Base-by-base conservation (phyloP, 1,140 invertebrate species). In the Globodera rostochiensis region DNA sequence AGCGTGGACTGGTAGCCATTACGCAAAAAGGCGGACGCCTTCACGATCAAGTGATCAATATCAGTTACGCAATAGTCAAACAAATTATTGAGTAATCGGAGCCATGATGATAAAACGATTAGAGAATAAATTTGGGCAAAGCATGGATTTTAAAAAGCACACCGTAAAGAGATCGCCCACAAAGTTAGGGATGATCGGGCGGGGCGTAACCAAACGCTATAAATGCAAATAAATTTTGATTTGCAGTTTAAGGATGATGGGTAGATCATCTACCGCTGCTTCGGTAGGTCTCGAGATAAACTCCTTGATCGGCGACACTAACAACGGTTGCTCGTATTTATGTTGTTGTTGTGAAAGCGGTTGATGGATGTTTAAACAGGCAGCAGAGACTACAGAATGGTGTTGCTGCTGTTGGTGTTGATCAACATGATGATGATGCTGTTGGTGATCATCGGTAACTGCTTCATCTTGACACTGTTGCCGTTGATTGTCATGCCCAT, bases 221-320 rank as follows among this genome's bases (percentile, higher is more conserved):
- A 70, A 46, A 69, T 11, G n/a, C 46, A 13, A n/a, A 1, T 60
- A 77, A 67, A 67, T 36, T 64, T 67, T 21, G 13, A 67, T 19
- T 70, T 2, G 67, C 67, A 11, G 2, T 15, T 45, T 70, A 70
- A 70, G 19, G 67, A 69, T 57, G 15, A 60, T 57, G 3, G n/a
- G 7, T 49, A 11, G 80, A 21, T 25, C 15, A 21, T 53, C 74
- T 74, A 84, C 82, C 60, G 82, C 74, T 57, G 70, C 46, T 67
- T 84, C 81, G 50, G 67, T 78, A 6, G 82, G 82, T 50, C 80
- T 80, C 6, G 82, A 84, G 70, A 84, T 70, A 64, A 84, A 84
- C 49, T 84, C 82, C 21, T 78, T 80, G 57, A 84, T 78, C 19
- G 82, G 82, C 9, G 75, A 79, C 57, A 84, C 49, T 36, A 36